phyloP scores from a whole-genome alignment of 2,113 vertebrate species.

The Sisor rabdophorus region DNA sequence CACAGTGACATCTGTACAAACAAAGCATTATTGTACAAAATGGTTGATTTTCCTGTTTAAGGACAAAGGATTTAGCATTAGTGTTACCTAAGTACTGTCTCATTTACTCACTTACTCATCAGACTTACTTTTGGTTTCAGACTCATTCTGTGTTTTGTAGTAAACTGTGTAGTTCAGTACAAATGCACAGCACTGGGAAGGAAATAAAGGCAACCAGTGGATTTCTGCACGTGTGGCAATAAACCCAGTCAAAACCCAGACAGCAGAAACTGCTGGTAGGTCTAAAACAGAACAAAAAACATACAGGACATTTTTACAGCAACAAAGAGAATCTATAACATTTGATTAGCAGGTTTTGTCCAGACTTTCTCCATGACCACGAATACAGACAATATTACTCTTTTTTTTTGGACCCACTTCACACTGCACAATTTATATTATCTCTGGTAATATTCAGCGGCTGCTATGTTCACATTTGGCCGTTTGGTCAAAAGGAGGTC shows the following conservation, averaged over 20 bases:
- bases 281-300: constrained; percentile 13
- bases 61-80: too few species aligned
- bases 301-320: neutral
- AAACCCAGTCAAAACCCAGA: neutral
- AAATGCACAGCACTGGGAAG: constrained; percentile 33
- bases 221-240: constrained; percentile 28
- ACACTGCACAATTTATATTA: too few species aligned
- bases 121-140: constrained; percentile 9
- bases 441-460: too few species aligned
- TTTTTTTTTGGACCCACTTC: too few species aligned
- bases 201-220: constrained; percentile 21
- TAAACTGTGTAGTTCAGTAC: constrained; percentile 47
- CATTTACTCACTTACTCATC: neutral
- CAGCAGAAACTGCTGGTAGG: neutral
- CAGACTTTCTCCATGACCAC: neutral
- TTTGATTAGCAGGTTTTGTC: too few species aligned
- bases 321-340: neutral
- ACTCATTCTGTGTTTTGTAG: neutral
- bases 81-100: neutral
- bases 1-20: constrained; percentile 35
- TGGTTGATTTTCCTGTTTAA: too few species aligned
- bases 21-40: neutral
- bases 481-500: too few species aligned
- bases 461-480: too few species aligned
- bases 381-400: neutral